A percentile compares a stretch with the other conserved stretches of the same genome.
phyloP scores from a whole-genome alignment of 1,140 invertebrate genomes.

The Lutraria rhynchaena region DNA sequence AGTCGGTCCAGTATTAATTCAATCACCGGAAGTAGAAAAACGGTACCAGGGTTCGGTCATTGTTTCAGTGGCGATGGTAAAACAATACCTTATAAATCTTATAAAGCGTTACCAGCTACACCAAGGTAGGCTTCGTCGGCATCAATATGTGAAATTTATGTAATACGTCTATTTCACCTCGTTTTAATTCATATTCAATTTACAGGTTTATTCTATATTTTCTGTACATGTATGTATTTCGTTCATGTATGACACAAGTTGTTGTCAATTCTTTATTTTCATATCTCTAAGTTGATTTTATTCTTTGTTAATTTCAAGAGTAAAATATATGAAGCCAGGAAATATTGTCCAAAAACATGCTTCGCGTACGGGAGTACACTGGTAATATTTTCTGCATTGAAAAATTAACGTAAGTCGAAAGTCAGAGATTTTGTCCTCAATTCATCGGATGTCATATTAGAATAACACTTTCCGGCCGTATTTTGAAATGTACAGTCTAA shows the following conservation, averaged over 20 bases:
- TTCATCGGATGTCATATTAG: no score
- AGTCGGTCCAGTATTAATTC: constrained; percentile 34
- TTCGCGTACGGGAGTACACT: no score
- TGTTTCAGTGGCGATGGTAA: constrained; percentile 53
- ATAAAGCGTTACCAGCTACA: neutral
- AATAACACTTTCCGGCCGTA: no score
- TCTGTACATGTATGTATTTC: neutral
- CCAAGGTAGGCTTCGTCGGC: neutral
- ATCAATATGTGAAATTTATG: neutral
- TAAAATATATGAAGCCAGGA: no score
- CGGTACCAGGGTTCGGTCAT: constrained; percentile 47
- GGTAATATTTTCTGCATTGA: no score
- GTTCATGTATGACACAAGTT: neutral
- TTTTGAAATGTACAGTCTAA: no score
- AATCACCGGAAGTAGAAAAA: neutral
- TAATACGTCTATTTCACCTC: no score
- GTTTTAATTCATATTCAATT: no score
- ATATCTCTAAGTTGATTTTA: neutral
- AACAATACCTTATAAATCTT: constrained; percentile 30
- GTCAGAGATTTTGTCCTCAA: no score
- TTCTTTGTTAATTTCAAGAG: neutral
- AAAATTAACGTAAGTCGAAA: no score
- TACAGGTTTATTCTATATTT: no score
- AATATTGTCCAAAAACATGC: no score
- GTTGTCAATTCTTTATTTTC: neutral